A percentile compares a stretch with the other conserved stretches of the same genome.
Evolutionary conservation across 1,140 invertebrate genomes (phyloP).

Genomic region (Paralvinella palmiformis): DNA sequence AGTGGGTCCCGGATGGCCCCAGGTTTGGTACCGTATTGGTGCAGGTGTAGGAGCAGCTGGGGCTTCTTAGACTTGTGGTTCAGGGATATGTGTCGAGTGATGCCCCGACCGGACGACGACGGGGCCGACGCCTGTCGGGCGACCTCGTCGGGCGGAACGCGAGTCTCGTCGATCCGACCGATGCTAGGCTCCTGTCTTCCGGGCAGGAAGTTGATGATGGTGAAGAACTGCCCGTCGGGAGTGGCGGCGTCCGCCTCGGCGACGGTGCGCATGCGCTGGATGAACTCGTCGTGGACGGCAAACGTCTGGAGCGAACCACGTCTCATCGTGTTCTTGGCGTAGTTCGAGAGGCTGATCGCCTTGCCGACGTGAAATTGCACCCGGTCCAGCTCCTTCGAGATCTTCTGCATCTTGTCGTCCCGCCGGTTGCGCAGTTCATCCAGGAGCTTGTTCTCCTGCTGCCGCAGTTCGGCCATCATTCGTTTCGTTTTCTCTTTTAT

Average conservation of each 20-base stretch:
- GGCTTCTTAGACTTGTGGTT: background rate
- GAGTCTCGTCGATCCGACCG: background rate
- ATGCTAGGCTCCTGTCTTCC: conserved; percentile 1
- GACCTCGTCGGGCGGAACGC: background rate
- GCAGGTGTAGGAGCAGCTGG: background rate
- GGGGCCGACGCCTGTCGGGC: background rate
- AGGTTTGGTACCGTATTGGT: conserved; percentile 1
- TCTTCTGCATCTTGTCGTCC: conserved; percentile 6
- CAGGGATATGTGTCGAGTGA: background rate
- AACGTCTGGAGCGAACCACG: conserved; percentile 3
- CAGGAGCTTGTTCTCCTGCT: conserved; percentile 11
- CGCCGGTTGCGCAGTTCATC: conserved; percentile 2
- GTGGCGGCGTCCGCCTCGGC: background rate
- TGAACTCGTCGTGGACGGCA: conserved; percentile 14
- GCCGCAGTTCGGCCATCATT: conserved; percentile 5
- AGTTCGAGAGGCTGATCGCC: background rate
- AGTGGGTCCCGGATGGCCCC: conserved; percentile 18
- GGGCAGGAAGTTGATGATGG: background rate
- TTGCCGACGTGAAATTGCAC: conserved; percentile 8
- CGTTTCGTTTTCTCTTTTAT: conserved; percentile 10
- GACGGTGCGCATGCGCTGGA: conserved; percentile 16
- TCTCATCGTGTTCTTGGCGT: background rate
- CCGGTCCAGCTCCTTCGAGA: conserved; percentile 12
- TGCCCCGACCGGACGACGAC: background rate
- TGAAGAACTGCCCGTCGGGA: background rate